These are phyloP conservation scores for Ptiloglossa arizonensis DNA, from an alignment of 1,140 invertebrate species.

Conservation along the genomic window DNA sequence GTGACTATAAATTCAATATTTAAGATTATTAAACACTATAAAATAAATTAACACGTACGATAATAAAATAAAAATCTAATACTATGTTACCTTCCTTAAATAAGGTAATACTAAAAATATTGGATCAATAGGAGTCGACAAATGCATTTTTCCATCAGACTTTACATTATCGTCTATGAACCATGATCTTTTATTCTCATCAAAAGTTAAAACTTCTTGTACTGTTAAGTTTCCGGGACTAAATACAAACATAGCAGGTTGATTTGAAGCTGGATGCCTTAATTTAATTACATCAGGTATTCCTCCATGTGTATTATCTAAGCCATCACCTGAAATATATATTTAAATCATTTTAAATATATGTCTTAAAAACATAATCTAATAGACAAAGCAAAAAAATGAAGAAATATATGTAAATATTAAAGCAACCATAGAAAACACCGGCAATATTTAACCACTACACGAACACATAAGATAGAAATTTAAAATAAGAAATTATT, in stretches of 20 bases:
- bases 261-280: conserved; percentile 85
- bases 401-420: conserved; percentile 11
- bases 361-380: neutral
- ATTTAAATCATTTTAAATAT: neutral
- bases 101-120: conserved; percentile 85
- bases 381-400: neutral
- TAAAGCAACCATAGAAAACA: neutral
- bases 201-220: conserved; percentile 86
- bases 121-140: conserved; percentile 88
- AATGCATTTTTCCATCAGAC: conserved; percentile 88
- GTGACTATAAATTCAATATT: conserved; percentile 66
- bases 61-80: neutral
- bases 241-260: conserved; percentile 85
- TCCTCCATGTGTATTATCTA: conserved; percentile 82
- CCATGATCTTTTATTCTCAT: conserved; percentile 87
- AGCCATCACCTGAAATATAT: conserved; percentile 76
- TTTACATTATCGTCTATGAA: conserved; percentile 87
- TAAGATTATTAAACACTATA: neutral
- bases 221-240: conserved; percentile 82
- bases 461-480: neutral
- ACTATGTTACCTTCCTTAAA: conserved; percentile 78
- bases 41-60: neutral
- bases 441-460: neutral
- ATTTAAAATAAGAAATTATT: neutral
- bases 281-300: conserved; percentile 89